These are phyloP conservation scores for Chrysemys picta DNA, from an alignment of 2,113 vertebrate genomes.

Conservation along the genomic window DNA sequence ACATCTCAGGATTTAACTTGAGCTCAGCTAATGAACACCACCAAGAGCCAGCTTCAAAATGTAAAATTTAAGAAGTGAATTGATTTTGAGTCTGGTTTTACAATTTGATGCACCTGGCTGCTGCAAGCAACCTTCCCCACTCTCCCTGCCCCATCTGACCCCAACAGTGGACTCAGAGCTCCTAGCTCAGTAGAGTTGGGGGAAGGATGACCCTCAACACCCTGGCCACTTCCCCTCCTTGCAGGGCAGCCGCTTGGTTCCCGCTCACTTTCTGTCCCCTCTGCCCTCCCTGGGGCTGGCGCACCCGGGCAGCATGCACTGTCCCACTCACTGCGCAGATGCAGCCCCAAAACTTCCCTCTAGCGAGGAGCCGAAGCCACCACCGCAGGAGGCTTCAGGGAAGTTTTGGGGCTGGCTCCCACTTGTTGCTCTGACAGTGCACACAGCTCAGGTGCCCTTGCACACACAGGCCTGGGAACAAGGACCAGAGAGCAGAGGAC, in stretches of 20 bases:
- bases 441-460: too few species aligned
- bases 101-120: too few species aligned
- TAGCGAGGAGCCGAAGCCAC: not conserved
- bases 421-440: not conserved
- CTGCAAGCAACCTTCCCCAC: not conserved
- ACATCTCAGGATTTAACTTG: not conserved
- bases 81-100: not conserved
- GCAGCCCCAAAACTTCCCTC: not conserved
- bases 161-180: not conserved
- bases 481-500: not conserved
- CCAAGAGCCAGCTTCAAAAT: rapidly evolving
- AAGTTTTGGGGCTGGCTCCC: not conserved
- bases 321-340: too few species aligned
- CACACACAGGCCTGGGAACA: not conserved
- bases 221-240: not conserved
- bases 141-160: not conserved
- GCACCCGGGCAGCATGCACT: not conserved
- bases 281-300: too few species aligned
- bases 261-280: not conserved
- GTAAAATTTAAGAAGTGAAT: not conserved
- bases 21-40: not conserved
- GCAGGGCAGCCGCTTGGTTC: not conserved
- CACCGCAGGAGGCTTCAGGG: not conserved
- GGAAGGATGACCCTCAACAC: not conserved
- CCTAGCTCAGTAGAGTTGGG: not conserved